Percentiles rank a stretch among this genome's conserved stretches.
Evolutionary conservation across 2,113 vertebrate species (phyloP).

Genomic region (Nycticryphes semicollaris): DNA sequence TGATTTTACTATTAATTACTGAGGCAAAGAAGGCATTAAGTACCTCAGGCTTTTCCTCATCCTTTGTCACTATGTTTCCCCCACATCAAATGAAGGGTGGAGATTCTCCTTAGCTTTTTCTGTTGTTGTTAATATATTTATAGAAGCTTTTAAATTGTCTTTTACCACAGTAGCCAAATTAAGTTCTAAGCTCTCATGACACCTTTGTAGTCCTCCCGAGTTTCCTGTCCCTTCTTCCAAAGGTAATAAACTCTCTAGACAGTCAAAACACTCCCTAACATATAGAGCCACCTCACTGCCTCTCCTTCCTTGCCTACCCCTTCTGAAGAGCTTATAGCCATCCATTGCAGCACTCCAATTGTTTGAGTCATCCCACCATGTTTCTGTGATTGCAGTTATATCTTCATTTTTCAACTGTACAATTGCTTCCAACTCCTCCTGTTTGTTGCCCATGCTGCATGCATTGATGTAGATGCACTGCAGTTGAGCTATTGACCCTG

Average conservation of each 20-base stretch:
- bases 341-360: not conserved
- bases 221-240: not conserved
- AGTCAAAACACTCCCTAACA: not conserved
- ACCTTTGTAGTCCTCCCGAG: not conserved
- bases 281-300: too few relatives aligned
- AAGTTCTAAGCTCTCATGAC: not conserved
- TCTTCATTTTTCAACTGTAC: not conserved
- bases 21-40: not conserved
- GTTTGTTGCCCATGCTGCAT: too few relatives aligned
- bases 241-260: not conserved
- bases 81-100: not conserved
- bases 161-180: not conserved
- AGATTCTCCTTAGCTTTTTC: not conserved
- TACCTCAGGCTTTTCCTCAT: not conserved
- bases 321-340: not conserved
- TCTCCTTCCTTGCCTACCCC: not conserved
- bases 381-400: not conserved
- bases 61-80: not conserved
- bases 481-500: not conserved
- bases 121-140: not conserved
- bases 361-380: not conserved
- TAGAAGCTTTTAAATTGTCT: not conserved
- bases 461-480: not conserved
- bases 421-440: not conserved
- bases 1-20: not conserved